These are phyloP conservation scores for Scolopax mira DNA, from an alignment of 2,113 vertebrate genomes.

Conservation along the genomic window DNA sequence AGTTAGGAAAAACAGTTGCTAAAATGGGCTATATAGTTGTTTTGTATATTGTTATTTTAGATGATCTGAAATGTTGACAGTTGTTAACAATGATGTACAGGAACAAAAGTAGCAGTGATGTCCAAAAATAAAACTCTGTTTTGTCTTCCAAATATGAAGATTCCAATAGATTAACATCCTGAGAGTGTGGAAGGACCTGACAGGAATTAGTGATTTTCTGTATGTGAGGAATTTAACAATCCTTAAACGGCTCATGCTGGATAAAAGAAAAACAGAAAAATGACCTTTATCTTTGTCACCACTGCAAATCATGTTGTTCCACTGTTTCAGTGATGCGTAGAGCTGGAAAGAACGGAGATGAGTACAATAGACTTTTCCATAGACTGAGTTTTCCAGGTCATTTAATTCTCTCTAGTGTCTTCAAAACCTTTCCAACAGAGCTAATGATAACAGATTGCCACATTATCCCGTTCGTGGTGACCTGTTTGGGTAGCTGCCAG, in stretches of 20 bases:
- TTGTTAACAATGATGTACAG: background rate
- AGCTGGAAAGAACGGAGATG: constrained; percentile 66
- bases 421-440: constrained; percentile 68
- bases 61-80: background rate
- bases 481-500: constrained; percentile 63
- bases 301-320: constrained; percentile 63
- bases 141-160: background rate
- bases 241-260: background rate
- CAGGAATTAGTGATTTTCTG: background rate
- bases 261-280: constrained; percentile 61
- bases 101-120: background rate
- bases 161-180: background rate
- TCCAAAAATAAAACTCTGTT: background rate
- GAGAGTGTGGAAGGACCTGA: background rate
- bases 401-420: constrained; percentile 71
- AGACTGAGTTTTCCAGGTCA: constrained; percentile 76
- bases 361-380: constrained; percentile 70
- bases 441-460: constrained; percentile 76
- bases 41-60: background rate
- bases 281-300: constrained; percentile 62
- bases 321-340: constrained; percentile 43
- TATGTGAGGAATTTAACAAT: constrained; percentile 5
- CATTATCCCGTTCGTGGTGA: constrained; percentile 61
- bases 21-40: fast-evolving
- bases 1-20: background rate